Percentiles rank a stretch among this genome's conserved stretches.
Evolutionary conservation across 1,140 invertebrate genomes (phyloP).

Genomic region (Drosophila eugracilis): DNA sequence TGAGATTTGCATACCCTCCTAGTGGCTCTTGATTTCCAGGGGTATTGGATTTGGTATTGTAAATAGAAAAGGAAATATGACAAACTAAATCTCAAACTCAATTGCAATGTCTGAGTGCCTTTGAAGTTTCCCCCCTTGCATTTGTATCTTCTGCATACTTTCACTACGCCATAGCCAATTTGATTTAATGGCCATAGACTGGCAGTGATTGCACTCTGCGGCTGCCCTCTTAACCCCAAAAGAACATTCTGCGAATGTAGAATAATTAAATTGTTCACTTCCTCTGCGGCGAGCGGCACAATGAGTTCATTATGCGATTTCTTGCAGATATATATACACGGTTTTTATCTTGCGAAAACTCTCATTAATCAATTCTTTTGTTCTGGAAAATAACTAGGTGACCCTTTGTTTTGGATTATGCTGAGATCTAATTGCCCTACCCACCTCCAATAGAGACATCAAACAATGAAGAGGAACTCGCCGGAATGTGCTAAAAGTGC

Average conservation of each 20-base stretch:
- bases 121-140: constrained; percentile 31
- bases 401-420: constrained; percentile 63
- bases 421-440: constrained; percentile 50
- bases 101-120: constrained; percentile 21
- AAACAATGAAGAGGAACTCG: constrained; percentile 24
- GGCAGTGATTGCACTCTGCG: constrained; percentile 30
- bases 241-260: constrained; percentile 42
- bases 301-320: constrained; percentile 71
- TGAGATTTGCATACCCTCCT: constrained; percentile 32
- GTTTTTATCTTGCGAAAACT: constrained; percentile 64
- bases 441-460: constrained; percentile 14
- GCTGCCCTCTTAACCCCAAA: constrained; percentile 69
- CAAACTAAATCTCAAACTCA: too few relatives aligned
- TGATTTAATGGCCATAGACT: constrained; percentile 44
- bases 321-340: constrained; percentile 26
- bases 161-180: constrained; percentile 66
- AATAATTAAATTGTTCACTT: constrained; percentile 78
- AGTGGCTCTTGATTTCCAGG: background rate
- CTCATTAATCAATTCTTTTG: constrained; percentile 80
- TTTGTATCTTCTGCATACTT: constrained; percentile 53
- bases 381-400: constrained; percentile 67
- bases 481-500: too few relatives aligned
- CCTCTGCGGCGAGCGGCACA: constrained; percentile 58
- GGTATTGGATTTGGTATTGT: background rate
- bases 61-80: too few relatives aligned